Evolutionary conservation across 2,113 vertebrate species (phyloP).

Genomic region (Labrus mixtus): DNA sequence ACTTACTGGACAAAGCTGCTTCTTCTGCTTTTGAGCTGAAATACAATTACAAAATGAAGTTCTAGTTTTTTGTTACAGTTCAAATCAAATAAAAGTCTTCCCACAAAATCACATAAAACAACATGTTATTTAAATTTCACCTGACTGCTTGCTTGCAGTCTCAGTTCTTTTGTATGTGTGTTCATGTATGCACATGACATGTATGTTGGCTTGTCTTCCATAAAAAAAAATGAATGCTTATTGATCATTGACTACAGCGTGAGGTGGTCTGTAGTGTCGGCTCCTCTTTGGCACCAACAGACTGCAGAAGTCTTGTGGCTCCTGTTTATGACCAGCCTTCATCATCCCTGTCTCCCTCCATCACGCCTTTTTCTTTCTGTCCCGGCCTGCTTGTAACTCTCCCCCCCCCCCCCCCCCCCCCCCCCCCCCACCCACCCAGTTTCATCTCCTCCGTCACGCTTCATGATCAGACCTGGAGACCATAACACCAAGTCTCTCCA

Average conservation of each 20-base stretch:
- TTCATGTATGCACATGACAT: conserved; percentile 4
- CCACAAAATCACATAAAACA: too few species aligned
- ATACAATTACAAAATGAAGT: background rate
- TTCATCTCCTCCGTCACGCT: conserved; percentile 40
- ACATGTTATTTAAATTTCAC: background rate
- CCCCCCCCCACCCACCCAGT: conserved; percentile 14
- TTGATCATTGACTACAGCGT: conserved; percentile 47
- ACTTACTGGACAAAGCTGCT: background rate
- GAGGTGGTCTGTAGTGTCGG: conserved; percentile 24
- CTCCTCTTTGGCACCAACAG: conserved; percentile 36
- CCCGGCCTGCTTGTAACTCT: conserved; percentile 3
- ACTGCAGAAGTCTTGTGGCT: conserved; percentile 45
- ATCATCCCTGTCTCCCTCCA: conserved; percentile 49
- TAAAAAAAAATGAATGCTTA: conserved; percentile 50
- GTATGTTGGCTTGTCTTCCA: conserved; percentile 21
- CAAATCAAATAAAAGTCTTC: background rate
- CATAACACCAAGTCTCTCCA: conserved; percentile 20
- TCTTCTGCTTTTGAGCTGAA: background rate
- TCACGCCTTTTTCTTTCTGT: conserved; percentile 26
- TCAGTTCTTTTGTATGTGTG: background rate
- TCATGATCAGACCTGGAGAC: conserved; percentile 34
- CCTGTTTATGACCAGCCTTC: conserved; percentile 57
- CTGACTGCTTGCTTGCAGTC: background rate
- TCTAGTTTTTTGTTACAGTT: background rate
- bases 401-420: conserved; percentile 5